Evolutionary conservation across 2,797 vertebrate genomes (phyloP), one percentile per base, ranked within the genome.

Genomic region (Sciaenops ocellatus): DNA sequence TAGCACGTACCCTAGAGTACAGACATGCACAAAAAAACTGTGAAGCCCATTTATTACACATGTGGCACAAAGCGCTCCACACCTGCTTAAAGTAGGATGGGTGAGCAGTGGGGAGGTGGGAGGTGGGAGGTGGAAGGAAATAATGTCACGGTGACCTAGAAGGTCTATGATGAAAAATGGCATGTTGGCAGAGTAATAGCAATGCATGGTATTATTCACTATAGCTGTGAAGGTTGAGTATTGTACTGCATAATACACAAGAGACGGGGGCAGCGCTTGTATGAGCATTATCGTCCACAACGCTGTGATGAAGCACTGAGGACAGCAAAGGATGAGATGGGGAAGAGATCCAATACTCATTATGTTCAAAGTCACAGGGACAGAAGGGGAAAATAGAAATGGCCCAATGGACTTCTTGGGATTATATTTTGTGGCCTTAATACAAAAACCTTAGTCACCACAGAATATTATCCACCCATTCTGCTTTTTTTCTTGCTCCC

Each of bases 121-220:
- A 83, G 65, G 52, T 24, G 68, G 66, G 72, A 79, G 74, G 73
- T 72, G 79, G 69, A 60, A 69, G 69, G 75, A 87, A 79, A 80
- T 80, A 93, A 93, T 85, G 90, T 94, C 92, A 93, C 4, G 17
- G 76, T 92, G 92, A 94, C 93, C 90, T 91, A 88, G 78, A 90
- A 92, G 84, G 80, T 54, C 84, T 69, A 8, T 34, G 56, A 87
- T 90, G 87, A 93, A 91, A 90, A 93, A 92, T 87, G 78, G 76
- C 46, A 15, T 77, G 79, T 87, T 82, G 78, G 67, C 69, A 75
- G 77, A 71, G 77, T 79, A 88, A 85, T 54, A 85, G 76, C 86
- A 54, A 63, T 46, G 85, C 66, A 34, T 64, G 73, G 66, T 68
- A 66, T 89, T 85, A 80, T 85, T 89, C 81, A 70, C 75, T 76